Evolutionary conservation across 2,888 invertebrate species (phyloP), one percentile per base, ranked within the genome.

Genomic region (Caenorhabditis macrosperma): DNA sequence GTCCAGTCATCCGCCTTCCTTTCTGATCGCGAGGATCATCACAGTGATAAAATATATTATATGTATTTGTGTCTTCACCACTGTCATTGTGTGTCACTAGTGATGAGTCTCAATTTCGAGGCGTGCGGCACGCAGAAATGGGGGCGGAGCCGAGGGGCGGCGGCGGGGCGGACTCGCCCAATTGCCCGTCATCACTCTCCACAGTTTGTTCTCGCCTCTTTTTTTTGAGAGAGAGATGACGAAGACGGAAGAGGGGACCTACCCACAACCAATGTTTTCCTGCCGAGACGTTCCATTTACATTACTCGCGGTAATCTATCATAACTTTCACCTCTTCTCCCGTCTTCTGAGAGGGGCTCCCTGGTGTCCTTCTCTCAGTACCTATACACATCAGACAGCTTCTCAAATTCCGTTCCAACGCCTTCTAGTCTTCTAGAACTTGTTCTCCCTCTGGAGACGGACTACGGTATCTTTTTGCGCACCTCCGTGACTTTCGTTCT

Each of bases 61-160:
- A 71, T 71, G 55, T 71, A 72, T 72, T 63, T 48, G 72, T 63
- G 48, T 64, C 57, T 48, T 50, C 28, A 44, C 54, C 38, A 4
- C 52, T 44, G 20, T 15, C 26, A 10, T 30, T 26, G 33, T 22
- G 38, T 76, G 76, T 68, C 76, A 76, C 55, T 63, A 48, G 68
- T 68, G 68, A 76, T 76, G 76, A 76, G 61, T 76, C 76, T 76
- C 76, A 76, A 68, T 68, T 68, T 68, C 68, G 68, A 68, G 69
- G 54, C 38, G 38, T 38, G 38, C 52, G 60, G 44, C 30, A 41
- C 22, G 63, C 15, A n/a, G 64, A 22, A 35, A 41, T 46, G 76
- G 68, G n/a, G n/a, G 76, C 68, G 68, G 68, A 76, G 72, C 50
- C 61, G 35, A 24, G 20, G 28, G 61, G 59, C 44, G 64, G 48